These are phyloP conservation scores for Polypedilum vanderplanki DNA, from an alignment of 1,140 invertebrate species.

Conservation along the genomic window DNA sequence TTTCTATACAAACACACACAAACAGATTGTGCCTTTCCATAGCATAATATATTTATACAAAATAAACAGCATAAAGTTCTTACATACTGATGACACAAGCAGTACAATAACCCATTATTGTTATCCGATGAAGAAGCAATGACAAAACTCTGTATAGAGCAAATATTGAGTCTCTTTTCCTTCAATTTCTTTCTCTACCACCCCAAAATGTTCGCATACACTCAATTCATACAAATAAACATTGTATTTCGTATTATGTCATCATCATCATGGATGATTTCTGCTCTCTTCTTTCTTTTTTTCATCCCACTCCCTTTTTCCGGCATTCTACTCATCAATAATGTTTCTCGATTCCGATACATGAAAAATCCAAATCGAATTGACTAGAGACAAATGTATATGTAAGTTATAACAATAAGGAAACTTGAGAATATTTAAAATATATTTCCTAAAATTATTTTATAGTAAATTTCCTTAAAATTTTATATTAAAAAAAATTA, in stretches of 20 bases:
- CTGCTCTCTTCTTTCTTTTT: not conserved
- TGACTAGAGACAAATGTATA: not conserved
- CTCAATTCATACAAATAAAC: not conserved
- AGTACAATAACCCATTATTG: conserved; percentile 18
- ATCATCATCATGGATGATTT: conserved; percentile 24
- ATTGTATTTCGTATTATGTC: conserved; percentile 26
- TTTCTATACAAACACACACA: conserved; percentile 1
- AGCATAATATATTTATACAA: conserved; percentile 1
- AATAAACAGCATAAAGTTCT: conserved; percentile 13
- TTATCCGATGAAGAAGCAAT: conserved; percentile 12
- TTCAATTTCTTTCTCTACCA: not conserved
- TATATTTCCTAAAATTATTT: no score
- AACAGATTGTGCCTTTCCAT: not conserved
- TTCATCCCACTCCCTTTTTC: not conserved
- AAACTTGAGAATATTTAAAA: not conserved
- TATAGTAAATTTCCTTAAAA: no score
- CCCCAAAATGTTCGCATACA: not conserved
- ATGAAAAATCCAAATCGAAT: conserved; percentile 19
- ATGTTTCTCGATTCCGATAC: not conserved
- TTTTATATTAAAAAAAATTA: no score
- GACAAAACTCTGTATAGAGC: not conserved
- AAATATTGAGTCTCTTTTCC: not conserved
- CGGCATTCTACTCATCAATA: not conserved
- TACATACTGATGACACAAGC: conserved; percentile 5
- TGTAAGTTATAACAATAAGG: no score